Evolutionary conservation across 2,113 vertebrate species (phyloP), one percentile per base, ranked within the genome.

Genomic region (Pterocles gutturalis): DNA sequence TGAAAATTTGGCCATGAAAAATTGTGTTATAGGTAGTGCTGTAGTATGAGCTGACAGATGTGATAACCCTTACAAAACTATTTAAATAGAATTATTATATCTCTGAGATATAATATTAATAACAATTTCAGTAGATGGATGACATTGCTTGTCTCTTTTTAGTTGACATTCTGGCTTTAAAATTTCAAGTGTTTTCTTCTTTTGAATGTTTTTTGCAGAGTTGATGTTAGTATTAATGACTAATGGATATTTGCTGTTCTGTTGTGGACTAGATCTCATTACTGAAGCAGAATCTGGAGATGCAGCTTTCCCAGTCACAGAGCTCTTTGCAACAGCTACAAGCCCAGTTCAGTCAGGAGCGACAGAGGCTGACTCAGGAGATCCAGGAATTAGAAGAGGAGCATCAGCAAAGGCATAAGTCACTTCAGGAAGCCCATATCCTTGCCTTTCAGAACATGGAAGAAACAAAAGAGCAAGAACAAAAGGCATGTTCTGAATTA

Each of bases 281-380:
- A 97, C 94, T 99, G 97, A 99, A 99, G 97, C 99, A 99, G 98
- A 99, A 99, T 64, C 98, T 99, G 98, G 99, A 99, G 98, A 99
- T 99, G 98, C 99, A 99, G 98, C 99, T 99, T 89, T 99, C 99
- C 34, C 99, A 99, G 98, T 99, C 99, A 10, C 99, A 99, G 98
- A 99, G 98, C 51, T 99, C 99, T 79, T 96, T 99, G 98, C 99
- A 99, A 96, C 99, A 99, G 93, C 99, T 99, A 58, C 99, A 99
- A 96, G 98, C 99, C 54, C 99, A 99, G 97, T 99, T 99, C 97
- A 99, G 98, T 94, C 99, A 99, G 97, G 99, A 99, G 93, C 97
- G 99, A 46, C 99, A 99, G 86, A 99, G 99, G 86, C 98, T 99
- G 92, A 98, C 99, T 22, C 98, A 99, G 95, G 99, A 99, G 97